Base-by-base conservation (phyloP, 2,797 vertebrate genomes). In the Clamator glandarius region DNA sequence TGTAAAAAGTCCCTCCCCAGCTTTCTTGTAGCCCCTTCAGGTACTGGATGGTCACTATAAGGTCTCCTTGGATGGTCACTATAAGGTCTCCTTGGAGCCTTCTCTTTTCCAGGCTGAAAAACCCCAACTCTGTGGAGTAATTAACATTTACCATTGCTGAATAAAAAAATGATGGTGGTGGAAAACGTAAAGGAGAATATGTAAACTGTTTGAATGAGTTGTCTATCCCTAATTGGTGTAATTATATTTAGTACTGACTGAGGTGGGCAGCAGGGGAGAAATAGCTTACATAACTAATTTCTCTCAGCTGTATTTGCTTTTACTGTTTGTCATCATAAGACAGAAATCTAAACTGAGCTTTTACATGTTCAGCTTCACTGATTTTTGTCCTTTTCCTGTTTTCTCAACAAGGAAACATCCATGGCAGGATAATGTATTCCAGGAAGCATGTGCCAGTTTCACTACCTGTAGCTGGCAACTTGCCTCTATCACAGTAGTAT, bases 311-410 rank as follows among this genome's bases (percentile, higher is more conserved):
- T 87, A 48, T 86, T 93, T 94, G 18, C 28, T 75, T 86, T 89
- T 87, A 46, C 16, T 76, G 24, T 70, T 93, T 93, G 69, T 36
- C 78, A 62, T 42, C 12, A 2, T 81, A 54, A 72, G 55, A 68
- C 42, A 91, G 26, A 85, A 28, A 0, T 12, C 24, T 84, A 25
- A 61, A 75, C 21, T 68, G 79, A 87, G 68, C 25, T 93, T 90
- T 91, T 55, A 85, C 36, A 55, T 35, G 8, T 58, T 62, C 81
- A 68, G 19, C 64, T 90, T 68, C 73, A 44, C 14, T 44, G 59
- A 69, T 77, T 90, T 84, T 87, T 92, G n/a, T 84, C 26, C 73
- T 84, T 86, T 94, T 95, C 72, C 54, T 93, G 57, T 96, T 96
- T 92, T 90, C 66, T 92, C 77, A 81, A 54, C 66, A 92, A 48